Conservation (phyloP, 2,113 vertebrate genomes). For the Pholis gunnellus region DNA sequence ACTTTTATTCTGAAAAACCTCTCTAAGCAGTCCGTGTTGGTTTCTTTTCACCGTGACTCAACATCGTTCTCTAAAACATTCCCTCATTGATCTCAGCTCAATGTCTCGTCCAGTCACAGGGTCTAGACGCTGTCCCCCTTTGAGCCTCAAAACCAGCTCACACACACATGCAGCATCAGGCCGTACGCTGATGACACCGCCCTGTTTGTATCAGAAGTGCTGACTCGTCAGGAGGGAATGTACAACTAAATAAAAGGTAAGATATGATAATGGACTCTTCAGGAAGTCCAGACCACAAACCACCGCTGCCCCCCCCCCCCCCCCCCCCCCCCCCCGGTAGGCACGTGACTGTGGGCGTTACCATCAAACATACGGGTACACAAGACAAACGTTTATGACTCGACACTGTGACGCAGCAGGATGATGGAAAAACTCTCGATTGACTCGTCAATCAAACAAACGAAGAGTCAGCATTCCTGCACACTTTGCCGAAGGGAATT, state of each 20-base stretch:
- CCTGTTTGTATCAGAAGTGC: not conserved
- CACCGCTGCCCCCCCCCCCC: too few species aligned
- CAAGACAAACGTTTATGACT: not conserved
- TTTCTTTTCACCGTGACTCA: too few species aligned
- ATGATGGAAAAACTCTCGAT: not conserved
- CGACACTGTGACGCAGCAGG: not conserved
- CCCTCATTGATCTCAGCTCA: not conserved
- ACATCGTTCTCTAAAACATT: too few species aligned
- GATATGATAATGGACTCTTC: too few species aligned
- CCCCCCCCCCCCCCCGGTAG: too few species aligned
- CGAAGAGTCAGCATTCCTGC: too few species aligned
- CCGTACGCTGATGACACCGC: constrained; percentile 8
- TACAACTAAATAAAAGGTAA: too few species aligned
- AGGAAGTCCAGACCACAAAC: too few species aligned
- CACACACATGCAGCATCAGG: not conserved
- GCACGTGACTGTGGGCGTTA: not conserved
- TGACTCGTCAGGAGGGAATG: not conserved
- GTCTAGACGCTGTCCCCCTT: not conserved
- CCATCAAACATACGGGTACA: not conserved
- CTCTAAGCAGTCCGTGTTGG: too few species aligned
- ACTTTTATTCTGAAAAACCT: too few species aligned
- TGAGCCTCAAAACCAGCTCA: not conserved
- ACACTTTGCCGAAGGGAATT: too few species aligned
- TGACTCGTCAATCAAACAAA: too few species aligned
- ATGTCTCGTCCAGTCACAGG: not conserved